phyloP scores from a whole-genome alignment of 2,797 vertebrate genomes.

The Sebastes iracundus region DNA sequence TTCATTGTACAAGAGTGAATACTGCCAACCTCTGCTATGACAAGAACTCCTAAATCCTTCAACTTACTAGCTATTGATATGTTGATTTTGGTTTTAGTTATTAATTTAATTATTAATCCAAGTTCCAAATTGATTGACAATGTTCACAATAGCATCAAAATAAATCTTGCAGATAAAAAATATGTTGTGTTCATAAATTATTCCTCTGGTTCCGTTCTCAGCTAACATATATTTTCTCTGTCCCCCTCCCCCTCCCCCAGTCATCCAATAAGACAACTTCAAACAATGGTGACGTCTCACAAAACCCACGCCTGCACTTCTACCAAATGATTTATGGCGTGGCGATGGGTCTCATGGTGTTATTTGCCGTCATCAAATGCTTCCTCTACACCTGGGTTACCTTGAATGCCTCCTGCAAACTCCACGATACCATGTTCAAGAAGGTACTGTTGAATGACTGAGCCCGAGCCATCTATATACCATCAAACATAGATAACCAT shows the following conservation, averaged over 20 bases:
- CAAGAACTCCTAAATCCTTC: no score
- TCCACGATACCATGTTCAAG: slow-evolving; percentile 82
- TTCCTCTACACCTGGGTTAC: slow-evolving; percentile 80
- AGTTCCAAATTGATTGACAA: neutral
- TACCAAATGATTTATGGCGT: slow-evolving; percentile 80
- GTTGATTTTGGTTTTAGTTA: no score
- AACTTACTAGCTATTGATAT: no score
- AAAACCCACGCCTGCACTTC: slow-evolving; percentile 70
- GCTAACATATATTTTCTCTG: neutral
- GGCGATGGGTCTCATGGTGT: slow-evolving; percentile 58
- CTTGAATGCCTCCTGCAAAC: slow-evolving; percentile 74
- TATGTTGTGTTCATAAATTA: neutral
- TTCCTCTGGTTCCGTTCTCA: neutral
- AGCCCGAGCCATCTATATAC: no score
- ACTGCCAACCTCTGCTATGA: no score
- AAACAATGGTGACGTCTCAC: slow-evolving; percentile 43
- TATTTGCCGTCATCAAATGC: slow-evolving; percentile 71
- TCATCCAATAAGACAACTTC: neutral
- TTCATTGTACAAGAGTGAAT: no score
- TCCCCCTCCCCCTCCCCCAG: neutral
- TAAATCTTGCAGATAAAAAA: no score
- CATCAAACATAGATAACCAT: neutral
- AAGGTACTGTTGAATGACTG: slow-evolving; percentile 66
- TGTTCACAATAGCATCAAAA: neutral
- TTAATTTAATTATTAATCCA: no score